Base-by-base conservation (phyloP, 1,140 invertebrate species). In the Magallana angulata region DNA sequence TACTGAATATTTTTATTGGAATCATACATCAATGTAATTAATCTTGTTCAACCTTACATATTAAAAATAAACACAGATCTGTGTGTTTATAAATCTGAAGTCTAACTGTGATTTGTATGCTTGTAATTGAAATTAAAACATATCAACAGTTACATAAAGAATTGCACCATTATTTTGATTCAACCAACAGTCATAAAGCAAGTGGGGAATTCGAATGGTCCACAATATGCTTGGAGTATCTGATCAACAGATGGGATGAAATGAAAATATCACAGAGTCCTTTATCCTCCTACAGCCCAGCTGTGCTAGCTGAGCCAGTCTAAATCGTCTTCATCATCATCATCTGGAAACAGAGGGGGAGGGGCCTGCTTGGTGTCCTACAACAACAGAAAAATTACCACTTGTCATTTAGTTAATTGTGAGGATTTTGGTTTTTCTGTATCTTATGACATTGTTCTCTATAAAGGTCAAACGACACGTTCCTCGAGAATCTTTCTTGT, bases 261-360 rank as follows among this genome's bases (percentile, higher is more conserved):
- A 83, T 57, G 18, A 83, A 83, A 12, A 57, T 57, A 58, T 83
- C 58, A 58, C 18, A 83, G 58, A 58, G 8, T 9, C 12, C 36
- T 76, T 76, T 83, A 24, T 83, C 18, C 18, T 82, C 16, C 18
- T 18, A 16, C 18, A 11, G 0, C 16, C 18, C 18, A 30, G 7
- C 7, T 24, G 11, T 60, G 87, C 86, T 92, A 93, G 86, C 90
- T 93, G 0, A 93, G 89, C 93, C 93, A 94, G 88, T 94, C 93
- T 16, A 93, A 89, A 83, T 94, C 92, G 24, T 94, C 93, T 82
- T 94, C 93, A 87, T 93, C 93, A 85, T 94, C 93, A 89, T 94
- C 93, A 30, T 92, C 93, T 91, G 93, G 93, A 86, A 94, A 88
- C n/a, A 93, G 92, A 3, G 93, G 93, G 12, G 93, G 93, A 14